Evolutionary conservation across 2,797 vertebrate species (phyloP), one percentile per base, ranked within the genome.

Genomic region (Pangasius djambal): DNA sequence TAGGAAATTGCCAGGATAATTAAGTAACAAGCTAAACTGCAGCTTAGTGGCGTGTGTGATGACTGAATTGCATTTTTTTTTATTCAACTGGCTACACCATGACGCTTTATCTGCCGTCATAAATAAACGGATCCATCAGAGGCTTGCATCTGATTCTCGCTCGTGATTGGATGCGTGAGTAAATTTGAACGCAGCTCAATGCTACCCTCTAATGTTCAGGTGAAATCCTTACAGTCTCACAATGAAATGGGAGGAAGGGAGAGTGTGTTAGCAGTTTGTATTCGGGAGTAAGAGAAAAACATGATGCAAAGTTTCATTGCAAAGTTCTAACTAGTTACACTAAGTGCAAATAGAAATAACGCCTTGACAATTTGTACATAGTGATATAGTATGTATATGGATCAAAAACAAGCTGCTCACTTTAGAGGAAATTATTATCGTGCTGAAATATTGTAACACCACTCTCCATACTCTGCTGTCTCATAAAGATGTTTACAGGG

Each of bases 161-260:
- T 31, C 25, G 22, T 31, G 57, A 37, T 63, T 31, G 22, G 18
- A 28, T 37, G 5, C 1, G 25, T 37, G 40, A 70, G 37, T 86
- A 44, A 13, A 82, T n/a, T 87, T 78, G 5, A 88, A 48, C 67
- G 65, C 57, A 86, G 61, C 69, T 67, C 40, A 59, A 69, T 91
- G 90, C 90, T 91, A 84, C 88, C 50, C 90, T 91, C 90, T 92
- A 85, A 90, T 92, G 91, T 63, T 74, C 48, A 13, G 12, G 4
- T 44, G 12, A 20, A 3, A 59, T 9, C 13, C 8, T 57, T 50
- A 65, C 70, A 74, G 12, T 20, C 37, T 37, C 2, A 57, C 28
- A 70, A n/a, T 22, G 2, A 15, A 77, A 6, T n/a, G 44, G n/a
- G 44, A n/a, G 44, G 12, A 40, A 22, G 31, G 40, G 4, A 34